These are phyloP conservation scores for Epirrhoe alternata DNA, from an alignment of 2,888 invertebrate species.

Conservation along the genomic window DNA sequence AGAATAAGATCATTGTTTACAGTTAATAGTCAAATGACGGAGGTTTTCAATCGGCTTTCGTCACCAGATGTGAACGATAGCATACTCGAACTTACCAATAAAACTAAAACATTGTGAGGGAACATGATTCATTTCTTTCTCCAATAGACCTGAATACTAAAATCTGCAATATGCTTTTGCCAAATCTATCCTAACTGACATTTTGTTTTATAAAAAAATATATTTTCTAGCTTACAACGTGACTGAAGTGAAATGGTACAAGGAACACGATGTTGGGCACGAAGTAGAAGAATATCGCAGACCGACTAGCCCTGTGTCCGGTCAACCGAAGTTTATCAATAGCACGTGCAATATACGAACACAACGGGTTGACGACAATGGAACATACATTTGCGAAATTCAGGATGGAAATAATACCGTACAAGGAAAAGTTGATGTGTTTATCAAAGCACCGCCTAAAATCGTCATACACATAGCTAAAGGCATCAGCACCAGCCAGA, in stretches of 20 bases:
- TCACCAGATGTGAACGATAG: no score
- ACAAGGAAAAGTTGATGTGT: slow-evolving; percentile 76
- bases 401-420: slow-evolving; percentile 67
- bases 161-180: no score
- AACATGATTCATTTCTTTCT: no score
- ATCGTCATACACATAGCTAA: slow-evolving; percentile 89
- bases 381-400: slow-evolving; percentile 76
- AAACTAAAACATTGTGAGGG: no score
- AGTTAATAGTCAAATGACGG: no score
- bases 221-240: slow-evolving; percentile 66
- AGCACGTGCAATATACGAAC: slow-evolving; percentile 79
- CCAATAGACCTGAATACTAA: no score
- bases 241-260: slow-evolving; percentile 68
- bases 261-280: slow-evolving; percentile 40
- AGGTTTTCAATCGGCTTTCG: no score
- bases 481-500: slow-evolving; percentile 89
- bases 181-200: neutral
- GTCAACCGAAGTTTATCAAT: slow-evolving; percentile 82
- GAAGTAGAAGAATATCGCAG: no score
- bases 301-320: slow-evolving; percentile 60
- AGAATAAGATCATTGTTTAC: no score
- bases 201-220: slow-evolving; percentile 22
- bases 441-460: slow-evolving; percentile 89
- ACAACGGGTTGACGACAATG: slow-evolving; percentile 89
- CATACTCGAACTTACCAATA: no score